phyloP scores from a whole-genome alignment of 2,888 invertebrate genomes.

The Papilio elwesi region DNA sequence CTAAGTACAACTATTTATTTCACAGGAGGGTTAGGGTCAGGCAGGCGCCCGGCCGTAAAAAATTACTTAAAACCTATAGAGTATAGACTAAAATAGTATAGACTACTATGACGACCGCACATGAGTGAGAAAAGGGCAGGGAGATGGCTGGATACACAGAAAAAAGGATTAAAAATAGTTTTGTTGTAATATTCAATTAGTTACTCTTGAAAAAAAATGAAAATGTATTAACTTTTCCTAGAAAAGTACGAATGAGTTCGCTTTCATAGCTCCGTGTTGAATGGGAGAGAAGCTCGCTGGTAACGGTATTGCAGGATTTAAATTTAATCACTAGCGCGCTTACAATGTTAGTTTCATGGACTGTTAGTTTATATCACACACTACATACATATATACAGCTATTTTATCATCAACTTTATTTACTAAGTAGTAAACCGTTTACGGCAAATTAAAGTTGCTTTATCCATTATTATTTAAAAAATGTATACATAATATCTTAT shows the following conservation, averaged over 20 bases:
- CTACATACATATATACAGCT: not conserved
- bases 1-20: no score
- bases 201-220: not conserved
- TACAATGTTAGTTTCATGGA: constrained; percentile 36
- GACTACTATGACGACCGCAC: no score
- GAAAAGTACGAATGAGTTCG: not conserved
- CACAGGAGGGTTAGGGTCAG: no score
- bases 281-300: constrained; percentile 20
- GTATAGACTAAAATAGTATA: no score
- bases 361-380: constrained; percentile 21
- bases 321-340: constrained; percentile 45
- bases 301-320: constrained; percentile 45
- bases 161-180: not conserved
- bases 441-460: not conserved
- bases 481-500: not conserved
- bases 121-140: no score
- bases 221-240: not conserved
- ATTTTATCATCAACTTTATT: not conserved
- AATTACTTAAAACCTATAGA: no score
- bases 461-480: not conserved
- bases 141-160: no score
- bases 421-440: not conserved
- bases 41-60: no score
- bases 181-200: not conserved
- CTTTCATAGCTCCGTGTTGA: not conserved